A percentile compares a stretch with the other conserved stretches of the same genome.
phyloP scores from a whole-genome alignment of 2,888 invertebrate species.

The Caenorhabditis sp. region DNA sequence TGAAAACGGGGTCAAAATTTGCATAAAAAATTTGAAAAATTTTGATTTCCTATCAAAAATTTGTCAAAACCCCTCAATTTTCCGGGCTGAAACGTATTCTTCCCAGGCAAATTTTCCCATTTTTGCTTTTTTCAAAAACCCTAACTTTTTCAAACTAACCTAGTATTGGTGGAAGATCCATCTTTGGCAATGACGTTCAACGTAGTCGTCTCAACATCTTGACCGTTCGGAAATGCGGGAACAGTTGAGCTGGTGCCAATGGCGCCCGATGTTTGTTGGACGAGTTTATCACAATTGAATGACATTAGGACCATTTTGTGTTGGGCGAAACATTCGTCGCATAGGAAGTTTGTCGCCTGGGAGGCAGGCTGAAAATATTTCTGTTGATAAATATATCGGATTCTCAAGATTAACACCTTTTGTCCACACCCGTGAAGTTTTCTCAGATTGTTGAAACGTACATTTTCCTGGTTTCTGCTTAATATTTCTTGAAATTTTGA shows the following conservation, averaged over 20 bases:
- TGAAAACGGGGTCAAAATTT: too few relatives aligned
- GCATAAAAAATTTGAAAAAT: too few relatives aligned
- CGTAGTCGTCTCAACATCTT: slow-evolving; percentile 18
- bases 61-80: too few relatives aligned
- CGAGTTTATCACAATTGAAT: slow-evolving; percentile 42
- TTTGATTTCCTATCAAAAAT: too few relatives aligned
- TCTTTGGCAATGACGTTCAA: slow-evolving; percentile 26
- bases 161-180: slow-evolving; percentile 18
- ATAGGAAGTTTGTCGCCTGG: slow-evolving; percentile 68
- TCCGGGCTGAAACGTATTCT: too few relatives aligned
- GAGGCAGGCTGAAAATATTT: slow-evolving; percentile 56
- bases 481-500: too few relatives aligned
- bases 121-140: too few relatives aligned
- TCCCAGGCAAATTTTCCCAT: too few relatives aligned
- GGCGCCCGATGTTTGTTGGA: slow-evolving; percentile 3
- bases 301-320: slow-evolving; percentile 59
- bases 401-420: slow-evolving; percentile 4
- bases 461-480: too few relatives aligned
- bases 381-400: neutral
- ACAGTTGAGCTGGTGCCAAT: slow-evolving; percentile 24
- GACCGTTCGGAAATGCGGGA: slow-evolving; percentile 23
- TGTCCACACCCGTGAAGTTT: too few relatives aligned
- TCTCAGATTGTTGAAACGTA: too few relatives aligned
- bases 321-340: slow-evolving; percentile 62
- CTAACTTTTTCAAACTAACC: too few relatives aligned